Percentiles rank a stretch among this genome's conserved stretches.
phyloP scores from a whole-genome alignment of 2,113 vertebrate species.

The Thomomys bottae region DNA sequence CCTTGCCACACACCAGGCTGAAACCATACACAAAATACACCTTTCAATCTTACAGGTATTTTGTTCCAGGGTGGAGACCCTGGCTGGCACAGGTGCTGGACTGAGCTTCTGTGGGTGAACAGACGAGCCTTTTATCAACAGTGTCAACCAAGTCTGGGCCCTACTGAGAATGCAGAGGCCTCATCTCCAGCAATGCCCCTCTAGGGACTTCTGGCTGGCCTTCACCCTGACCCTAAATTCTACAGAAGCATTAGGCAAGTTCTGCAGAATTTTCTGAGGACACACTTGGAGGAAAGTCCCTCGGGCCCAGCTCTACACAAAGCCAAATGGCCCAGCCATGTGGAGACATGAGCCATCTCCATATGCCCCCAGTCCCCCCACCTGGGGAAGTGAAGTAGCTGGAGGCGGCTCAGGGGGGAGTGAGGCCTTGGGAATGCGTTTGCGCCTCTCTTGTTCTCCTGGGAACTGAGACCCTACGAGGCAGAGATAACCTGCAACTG shows the following conservation, averaged over 20 bases:
- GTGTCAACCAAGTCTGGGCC: background rate
- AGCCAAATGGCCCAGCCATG: background rate
- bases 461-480: background rate
- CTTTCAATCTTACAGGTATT: background rate
- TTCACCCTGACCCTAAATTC: background rate
- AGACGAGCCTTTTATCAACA: background rate
- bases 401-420: background rate
- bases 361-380: background rate
- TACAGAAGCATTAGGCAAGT: background rate
- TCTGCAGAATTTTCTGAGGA: slow-evolving; percentile 30
- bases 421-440: background rate
- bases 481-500: background rate
- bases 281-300: background rate
- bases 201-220: background rate
- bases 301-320: background rate
- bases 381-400: background rate
- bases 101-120: fast-evolving
- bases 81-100: background rate
- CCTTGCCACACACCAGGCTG: background rate
- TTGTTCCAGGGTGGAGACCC: background rate
- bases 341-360: background rate
- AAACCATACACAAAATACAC: no score
- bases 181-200: background rate
- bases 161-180: background rate
- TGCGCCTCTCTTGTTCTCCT: background rate